phyloP scores from a whole-genome alignment of 37 sponge, comb jelly and placozoan species.

The Corticium candelabrum region DNA sequence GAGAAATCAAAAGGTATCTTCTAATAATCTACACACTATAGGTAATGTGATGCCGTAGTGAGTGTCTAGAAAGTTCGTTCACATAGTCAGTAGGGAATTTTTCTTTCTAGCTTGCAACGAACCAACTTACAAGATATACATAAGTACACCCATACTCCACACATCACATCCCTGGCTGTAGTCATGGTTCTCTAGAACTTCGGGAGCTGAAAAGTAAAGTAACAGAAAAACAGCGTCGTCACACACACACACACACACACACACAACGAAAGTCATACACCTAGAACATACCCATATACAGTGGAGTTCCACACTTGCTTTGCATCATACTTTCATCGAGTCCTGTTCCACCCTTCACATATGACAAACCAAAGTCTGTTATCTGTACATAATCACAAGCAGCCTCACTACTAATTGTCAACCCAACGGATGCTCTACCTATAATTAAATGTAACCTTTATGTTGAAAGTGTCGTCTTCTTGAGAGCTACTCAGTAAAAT shows the following conservation, averaged over 20 bases:
- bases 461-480: conserved; percentile 18
- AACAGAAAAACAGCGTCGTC: background rate
- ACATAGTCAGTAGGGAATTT: too few species aligned
- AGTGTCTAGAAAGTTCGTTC: too few species aligned
- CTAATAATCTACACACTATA: too few species aligned
- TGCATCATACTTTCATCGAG: conserved; percentile 57
- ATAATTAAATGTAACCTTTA: conserved; percentile 35
- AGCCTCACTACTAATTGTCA: too few species aligned
- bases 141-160: conserved; percentile 95
- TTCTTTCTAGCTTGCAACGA: too few species aligned
- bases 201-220: conserved; percentile 62
- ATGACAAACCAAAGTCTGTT: conserved; percentile 80
- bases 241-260: conserved; percentile 9
- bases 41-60: too few species aligned
- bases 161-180: conserved; percentile 91
- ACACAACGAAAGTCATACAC: too few species aligned
- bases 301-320: conserved; percentile 72
- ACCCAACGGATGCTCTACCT: background rate
- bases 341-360: conserved; percentile 45
- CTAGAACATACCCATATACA: conserved; percentile 94
- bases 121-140: conserved; percentile 84
- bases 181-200: conserved; percentile 71
- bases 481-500: conserved; percentile 18
- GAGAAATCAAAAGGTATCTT: too few species aligned
- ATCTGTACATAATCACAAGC: conserved; percentile 8